A percentile compares a stretch with the other conserved stretches of the same genome.
phyloP scores from a whole-genome alignment of 2,888 invertebrate genomes.

The Cerastis leucographa region DNA sequence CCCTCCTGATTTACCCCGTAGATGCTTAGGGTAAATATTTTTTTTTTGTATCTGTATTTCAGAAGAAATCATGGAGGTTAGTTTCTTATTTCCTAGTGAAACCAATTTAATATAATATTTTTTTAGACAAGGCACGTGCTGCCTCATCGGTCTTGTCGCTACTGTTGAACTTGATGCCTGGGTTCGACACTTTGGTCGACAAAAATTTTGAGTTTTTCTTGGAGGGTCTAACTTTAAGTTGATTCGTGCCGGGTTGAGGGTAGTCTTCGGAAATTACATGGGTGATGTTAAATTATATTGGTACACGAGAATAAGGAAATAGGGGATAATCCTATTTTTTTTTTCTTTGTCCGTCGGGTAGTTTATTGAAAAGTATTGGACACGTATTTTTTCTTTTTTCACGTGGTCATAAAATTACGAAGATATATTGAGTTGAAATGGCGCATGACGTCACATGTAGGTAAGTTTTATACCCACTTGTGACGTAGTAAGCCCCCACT shows the following conservation, averaged over 20 bases:
- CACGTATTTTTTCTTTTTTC: too few relatives aligned
- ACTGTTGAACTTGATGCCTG: background rate
- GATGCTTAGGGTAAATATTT: conserved; percentile 45
- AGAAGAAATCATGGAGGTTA: conserved; percentile 21
- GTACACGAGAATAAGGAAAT: background rate
- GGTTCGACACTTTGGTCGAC: background rate
- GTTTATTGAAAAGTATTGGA: too few relatives aligned
- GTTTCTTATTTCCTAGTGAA: background rate
- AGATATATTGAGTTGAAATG: too few relatives aligned
- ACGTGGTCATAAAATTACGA: too few relatives aligned
- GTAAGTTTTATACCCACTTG: too few relatives aligned
- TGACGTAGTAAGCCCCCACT: too few relatives aligned
- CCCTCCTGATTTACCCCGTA: conserved; percentile 50
- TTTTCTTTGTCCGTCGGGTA: too few relatives aligned
- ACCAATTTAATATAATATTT: conserved; percentile 3
- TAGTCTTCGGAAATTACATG: too few relatives aligned
- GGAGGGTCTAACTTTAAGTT: background rate
- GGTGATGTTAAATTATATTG: background rate
- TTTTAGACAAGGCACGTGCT: background rate
- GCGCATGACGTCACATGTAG: too few relatives aligned
- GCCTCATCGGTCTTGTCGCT: background rate
- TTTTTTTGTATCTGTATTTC: conserved; percentile 38
- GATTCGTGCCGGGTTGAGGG: background rate
- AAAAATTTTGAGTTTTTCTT: background rate
- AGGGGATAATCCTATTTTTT: too few relatives aligned